A percentile compares a stretch with the other conserved stretches of the same genome.
phyloP scores from a whole-genome alignment of 2,797 vertebrate genomes.

The Melanotaenia parkinsoni region DNA sequence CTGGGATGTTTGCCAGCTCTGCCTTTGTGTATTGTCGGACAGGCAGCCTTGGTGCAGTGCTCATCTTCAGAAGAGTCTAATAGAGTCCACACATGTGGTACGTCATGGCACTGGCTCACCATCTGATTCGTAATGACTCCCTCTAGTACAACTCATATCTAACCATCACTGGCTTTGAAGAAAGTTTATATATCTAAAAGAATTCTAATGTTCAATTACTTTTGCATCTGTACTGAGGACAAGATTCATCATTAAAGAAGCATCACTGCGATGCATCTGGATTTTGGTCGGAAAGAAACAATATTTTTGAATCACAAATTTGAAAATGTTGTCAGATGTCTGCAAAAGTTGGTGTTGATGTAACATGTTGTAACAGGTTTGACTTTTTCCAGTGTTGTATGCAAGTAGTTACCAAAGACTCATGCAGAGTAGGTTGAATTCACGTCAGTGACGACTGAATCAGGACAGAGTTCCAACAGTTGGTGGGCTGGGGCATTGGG shows the following conservation, averaged over 20 bases:
- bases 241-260: conserved; percentile 35
- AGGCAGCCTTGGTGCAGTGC: conserved; percentile 19
- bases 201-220: conserved; percentile 46
- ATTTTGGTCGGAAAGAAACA: conserved; percentile 10
- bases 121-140: conserved; percentile 43
- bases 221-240: conserved; percentile 13
- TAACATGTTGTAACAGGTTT: background rate
- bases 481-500: too few species aligned
- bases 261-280: conserved; percentile 46
- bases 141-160: conserved; percentile 21
- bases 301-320: background rate
- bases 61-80: conserved; percentile 31
- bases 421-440: background rate
- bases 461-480: too few species aligned
- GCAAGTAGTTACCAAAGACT: too few species aligned
- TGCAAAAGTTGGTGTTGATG: conserved; percentile 13
- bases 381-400: too few species aligned
- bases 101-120: conserved; percentile 43
- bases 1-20: conserved; percentile 43
- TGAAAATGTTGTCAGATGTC: conserved; percentile 42
- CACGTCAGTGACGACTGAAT: background rate
- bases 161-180: conserved; percentile 23
- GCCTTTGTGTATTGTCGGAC: conserved; percentile 36
- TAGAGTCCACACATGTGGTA: conserved; percentile 43
- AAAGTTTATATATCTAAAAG: conserved; percentile 33